These are phyloP conservation scores for Hypsibius dujardini DNA, from an alignment of 1,140 invertebrate genomes.

Conservation along the genomic window DNA sequence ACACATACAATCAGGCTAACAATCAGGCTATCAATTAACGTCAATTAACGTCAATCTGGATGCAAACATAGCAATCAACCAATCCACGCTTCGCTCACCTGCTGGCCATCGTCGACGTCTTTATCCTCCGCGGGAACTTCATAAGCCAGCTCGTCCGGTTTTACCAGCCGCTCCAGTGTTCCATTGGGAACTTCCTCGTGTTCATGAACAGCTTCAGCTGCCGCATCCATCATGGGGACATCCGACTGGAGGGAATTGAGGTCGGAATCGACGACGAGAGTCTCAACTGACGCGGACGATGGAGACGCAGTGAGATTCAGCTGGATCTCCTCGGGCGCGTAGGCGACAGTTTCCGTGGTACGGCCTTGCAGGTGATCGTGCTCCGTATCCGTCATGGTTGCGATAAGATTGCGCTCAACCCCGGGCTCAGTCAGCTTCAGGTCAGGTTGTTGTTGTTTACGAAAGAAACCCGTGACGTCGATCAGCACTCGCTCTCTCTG, in stretches of 20 bases:
- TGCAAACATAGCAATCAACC: too few relatives aligned
- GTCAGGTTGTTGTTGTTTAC: too few relatives aligned
- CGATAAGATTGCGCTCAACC: too few relatives aligned
- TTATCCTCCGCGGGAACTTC: neutral
- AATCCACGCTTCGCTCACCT: neutral
- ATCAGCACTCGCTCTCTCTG: too few relatives aligned
- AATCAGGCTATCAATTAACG: too few relatives aligned
- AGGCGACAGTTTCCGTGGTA: neutral
- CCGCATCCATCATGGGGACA: neutral
- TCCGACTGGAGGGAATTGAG: neutral
- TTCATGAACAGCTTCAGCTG: neutral
- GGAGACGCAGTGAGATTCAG: too few relatives aligned
- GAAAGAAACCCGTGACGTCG: too few relatives aligned
- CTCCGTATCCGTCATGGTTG: too few relatives aligned
- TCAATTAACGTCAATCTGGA: too few relatives aligned
- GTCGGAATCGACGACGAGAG: neutral
- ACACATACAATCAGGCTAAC: too few relatives aligned
- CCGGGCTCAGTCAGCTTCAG: too few relatives aligned
- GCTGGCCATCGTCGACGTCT: neutral
- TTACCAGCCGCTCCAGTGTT: slow-evolving; percentile 1
- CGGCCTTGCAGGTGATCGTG: neutral
- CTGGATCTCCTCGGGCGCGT: neutral
- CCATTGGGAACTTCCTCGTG: slow-evolving; percentile 3
- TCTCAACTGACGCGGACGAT: neutral
- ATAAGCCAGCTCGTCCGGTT: neutral